Evolutionary conservation across 2,888 invertebrate species (phyloP), one percentile per base, ranked within the genome.

Genomic region (Tortricodes alternella): DNA sequence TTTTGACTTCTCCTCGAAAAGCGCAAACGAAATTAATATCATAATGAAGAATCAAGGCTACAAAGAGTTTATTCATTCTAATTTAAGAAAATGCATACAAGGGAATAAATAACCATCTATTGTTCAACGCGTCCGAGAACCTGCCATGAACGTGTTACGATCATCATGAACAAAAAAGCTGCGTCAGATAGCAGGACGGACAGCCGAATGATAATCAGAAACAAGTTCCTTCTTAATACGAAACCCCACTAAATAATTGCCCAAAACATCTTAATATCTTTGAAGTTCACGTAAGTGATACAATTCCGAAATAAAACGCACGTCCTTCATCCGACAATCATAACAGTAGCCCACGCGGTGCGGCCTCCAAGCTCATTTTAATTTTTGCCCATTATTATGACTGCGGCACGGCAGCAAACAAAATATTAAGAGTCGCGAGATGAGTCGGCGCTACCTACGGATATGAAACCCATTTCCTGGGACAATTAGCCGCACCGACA

Each of bases 401-500:
- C 35, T 13, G 13, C 32, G 15, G 21, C 34, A 18, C 29, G 51
- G 18, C 35, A 29, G 18, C 46, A 34, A 53, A 46, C 46, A 41
- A 53, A 39, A 38, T 39, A 13, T 39, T 37, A 29, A 16, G 29
- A 38, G 16, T 29, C n/a, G 24, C 15, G 41, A 41, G 41, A 37
- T 43, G 27, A 55, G 34, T 21, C 46, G 44, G 32, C 50, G 19
- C 19, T 13, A 38, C n/a, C 24, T 48, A 13, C 58, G 66, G 60
- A 70, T 66, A 65, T 65, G 60, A 61, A 60, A 56, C 63, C 65
- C 60, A 70, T 75, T 76, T 73, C 71, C 70, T 62, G 63, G 68
- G 67, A 71, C 73, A 78, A 80, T 77, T 76, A 78, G 67, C 60
- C 62, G n/a, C n/a, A 53, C 63, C 60, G 35, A 62, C 70, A 75